A percentile compares a stretch with the other conserved stretches of the same genome.
These are phyloP conservation scores for Hemicordylus capensis DNA, from an alignment of 2,113 vertebrate genomes.

Conservation along the genomic window DNA sequence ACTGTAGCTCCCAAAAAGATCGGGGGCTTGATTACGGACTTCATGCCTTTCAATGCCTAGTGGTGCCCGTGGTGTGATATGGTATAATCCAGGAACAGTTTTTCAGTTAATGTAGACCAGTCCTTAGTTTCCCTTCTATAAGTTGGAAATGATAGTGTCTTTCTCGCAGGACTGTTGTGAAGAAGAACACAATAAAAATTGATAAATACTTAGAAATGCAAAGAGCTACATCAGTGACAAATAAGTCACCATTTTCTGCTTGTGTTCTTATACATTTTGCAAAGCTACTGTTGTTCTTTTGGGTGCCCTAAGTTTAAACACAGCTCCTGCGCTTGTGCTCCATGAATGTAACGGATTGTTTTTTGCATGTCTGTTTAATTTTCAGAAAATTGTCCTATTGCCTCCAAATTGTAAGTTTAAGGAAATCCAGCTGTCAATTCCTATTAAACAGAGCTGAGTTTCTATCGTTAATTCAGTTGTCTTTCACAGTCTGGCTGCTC, in stretches of 20 bases:
- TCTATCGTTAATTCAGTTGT: conserved; percentile 69
- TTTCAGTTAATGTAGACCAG: neutral
- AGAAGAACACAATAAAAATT: neutral
- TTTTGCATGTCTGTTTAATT: conserved; percentile 66
- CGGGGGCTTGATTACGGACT: too few relatives aligned
- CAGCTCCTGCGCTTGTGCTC: conserved; percentile 40
- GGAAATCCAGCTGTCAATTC: conserved; percentile 67
- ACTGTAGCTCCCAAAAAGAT: too few relatives aligned
- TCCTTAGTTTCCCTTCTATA: neutral
- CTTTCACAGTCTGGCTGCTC: conserved; percentile 71
- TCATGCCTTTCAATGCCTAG: too few relatives aligned
- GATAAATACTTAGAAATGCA: neutral
- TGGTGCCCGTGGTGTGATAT: too few relatives aligned
- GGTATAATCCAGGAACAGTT: neutral
- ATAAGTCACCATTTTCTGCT: conserved; percentile 16
- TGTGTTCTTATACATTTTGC: neutral
- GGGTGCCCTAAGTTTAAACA: conserved; percentile 23
- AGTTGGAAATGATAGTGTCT: neutral
- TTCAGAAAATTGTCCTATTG: conserved; percentile 65
- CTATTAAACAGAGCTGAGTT: conserved; percentile 51
- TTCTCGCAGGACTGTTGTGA: neutral
- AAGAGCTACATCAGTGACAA: neutral
- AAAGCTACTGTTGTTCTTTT: conserved; percentile 40
- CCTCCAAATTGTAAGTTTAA: conserved; percentile 66
- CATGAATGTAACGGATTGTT: conserved; percentile 55